Base-by-base conservation (phyloP, 2,113 vertebrate genomes). In the Cochlearius cochlearius region DNA sequence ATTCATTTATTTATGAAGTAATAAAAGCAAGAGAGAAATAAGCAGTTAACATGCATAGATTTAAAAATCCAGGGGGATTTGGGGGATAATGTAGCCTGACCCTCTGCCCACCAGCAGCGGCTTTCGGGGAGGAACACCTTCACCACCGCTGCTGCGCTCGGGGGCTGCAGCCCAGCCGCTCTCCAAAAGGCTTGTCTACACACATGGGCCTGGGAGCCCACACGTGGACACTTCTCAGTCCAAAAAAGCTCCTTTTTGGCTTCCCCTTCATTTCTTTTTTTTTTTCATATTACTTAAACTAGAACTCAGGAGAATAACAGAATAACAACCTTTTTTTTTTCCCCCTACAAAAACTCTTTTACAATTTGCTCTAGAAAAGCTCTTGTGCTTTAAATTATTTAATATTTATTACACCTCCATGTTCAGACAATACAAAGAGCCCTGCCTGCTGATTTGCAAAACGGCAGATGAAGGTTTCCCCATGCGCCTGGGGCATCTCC, bases 1-100 rank as follows among this genome's bases (percentile, higher is more conserved):
- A 41, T 86, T 94, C 77, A 85, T 93, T 94, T 90, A 85, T 93
- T 96, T 87, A 97, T 96, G 90, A 95, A 79, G 85, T 95, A 94
- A 95, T 91, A 96, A 82, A 90, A 82, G 52, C 64, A 41, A 78
- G 74, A 53, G 69, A 95, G 66, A 88, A 95, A 94, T 59, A 50
- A 95, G 88, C 69, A 82, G 88, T 82, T 94, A 92, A 78, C 85
- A 79, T 72, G 88, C 77, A 90, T 8, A 43, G 72, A 85, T 75
- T 59, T 53, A 2, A 5, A 63, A 90, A 78, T 32, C 92, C 12
- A 0, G 36, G 34, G 77, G 60, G 88, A 84, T 67, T 30, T 81
- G 38, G 34, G 63, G 52, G 39, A 32, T 88, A 78, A 94, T 60
- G 66, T 64, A 91, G n/a, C 9, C 66, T 82, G 73, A 90, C 87